A percentile compares a stretch with the other conserved stretches of the same genome.
These are phyloP conservation scores for Casuarius casuarius DNA, from an alignment of 2,113 vertebrate genomes.

Conservation along the genomic window DNA sequence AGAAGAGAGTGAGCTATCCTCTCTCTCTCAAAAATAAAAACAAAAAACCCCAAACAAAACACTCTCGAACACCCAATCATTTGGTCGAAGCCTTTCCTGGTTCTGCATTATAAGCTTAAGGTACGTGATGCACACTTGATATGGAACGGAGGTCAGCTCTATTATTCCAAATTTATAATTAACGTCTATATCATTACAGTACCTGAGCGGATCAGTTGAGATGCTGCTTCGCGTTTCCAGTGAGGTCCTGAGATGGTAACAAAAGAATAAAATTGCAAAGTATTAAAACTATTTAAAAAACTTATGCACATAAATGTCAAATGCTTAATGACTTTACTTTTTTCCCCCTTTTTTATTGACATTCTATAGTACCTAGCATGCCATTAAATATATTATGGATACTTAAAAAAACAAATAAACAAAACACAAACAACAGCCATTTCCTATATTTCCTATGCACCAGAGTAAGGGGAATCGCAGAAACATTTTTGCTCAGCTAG, in stretches of 20 bases:
- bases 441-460: not conserved
- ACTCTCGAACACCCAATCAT: not conserved
- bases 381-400: not conserved
- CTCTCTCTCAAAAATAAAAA: not conserved
- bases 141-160: not conserved
- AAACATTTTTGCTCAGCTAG: not conserved
- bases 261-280: conserved; percentile 68
- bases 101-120: not conserved
- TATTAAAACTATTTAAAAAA: not conserved
- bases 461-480: not conserved
- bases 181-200: not conserved
- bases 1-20: not conserved
- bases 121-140: not conserved
- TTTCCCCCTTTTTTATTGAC: not conserved
- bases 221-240: conserved; percentile 78
- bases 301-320: not conserved
- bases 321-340: not conserved
- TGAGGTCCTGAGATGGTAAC: conserved; percentile 75
- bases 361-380: not conserved
- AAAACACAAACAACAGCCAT: not conserved
- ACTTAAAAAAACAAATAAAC: not conserved
- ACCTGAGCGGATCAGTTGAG: conserved; percentile 76
- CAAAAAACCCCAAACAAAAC: not conserved
- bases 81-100: not conserved
- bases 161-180: not conserved